A percentile compares a stretch with the other conserved stretches of the same genome.
Conservation (phyloP, 2,113 vertebrate genomes). For the Corapipo altera region DNA sequence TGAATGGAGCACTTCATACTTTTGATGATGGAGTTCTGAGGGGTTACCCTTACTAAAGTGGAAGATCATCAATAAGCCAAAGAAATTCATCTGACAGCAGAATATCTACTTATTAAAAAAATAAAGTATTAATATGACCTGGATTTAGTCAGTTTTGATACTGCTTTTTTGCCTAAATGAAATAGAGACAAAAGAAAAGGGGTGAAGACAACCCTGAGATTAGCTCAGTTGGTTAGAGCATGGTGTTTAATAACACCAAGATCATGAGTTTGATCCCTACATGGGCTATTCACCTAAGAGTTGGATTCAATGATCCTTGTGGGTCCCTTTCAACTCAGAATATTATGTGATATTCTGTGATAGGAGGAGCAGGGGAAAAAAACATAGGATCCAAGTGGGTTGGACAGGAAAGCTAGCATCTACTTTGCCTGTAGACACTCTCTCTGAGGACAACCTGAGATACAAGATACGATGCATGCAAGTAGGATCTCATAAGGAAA, state of each 20-base stretch:
- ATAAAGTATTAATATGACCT: not conserved
- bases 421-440: fast-evolving
- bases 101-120: not conserved
- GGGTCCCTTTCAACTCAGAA: not conserved
- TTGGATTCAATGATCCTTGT: not conserved
- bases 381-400: not conserved
- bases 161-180: not conserved
- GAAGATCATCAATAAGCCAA: not conserved
- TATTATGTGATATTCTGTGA: not conserved
- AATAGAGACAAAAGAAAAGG: not conserved
- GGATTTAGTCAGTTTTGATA: not conserved
- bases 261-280: not conserved
- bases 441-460: not conserved
- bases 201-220: not conserved
- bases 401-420: not conserved
- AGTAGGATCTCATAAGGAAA: not conserved
- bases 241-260: not conserved
- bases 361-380: not conserved
- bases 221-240: not conserved
- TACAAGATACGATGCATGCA: fast-evolving
- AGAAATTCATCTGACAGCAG: not conserved
- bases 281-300: not conserved
- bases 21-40: not conserved
- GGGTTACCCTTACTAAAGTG: not conserved
- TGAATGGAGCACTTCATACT: not conserved